Evolutionary conservation across 1,140 invertebrate species (phyloP), one percentile per base, ranked within the genome.

Genomic region (Leptinotarsa defecta): DNA sequence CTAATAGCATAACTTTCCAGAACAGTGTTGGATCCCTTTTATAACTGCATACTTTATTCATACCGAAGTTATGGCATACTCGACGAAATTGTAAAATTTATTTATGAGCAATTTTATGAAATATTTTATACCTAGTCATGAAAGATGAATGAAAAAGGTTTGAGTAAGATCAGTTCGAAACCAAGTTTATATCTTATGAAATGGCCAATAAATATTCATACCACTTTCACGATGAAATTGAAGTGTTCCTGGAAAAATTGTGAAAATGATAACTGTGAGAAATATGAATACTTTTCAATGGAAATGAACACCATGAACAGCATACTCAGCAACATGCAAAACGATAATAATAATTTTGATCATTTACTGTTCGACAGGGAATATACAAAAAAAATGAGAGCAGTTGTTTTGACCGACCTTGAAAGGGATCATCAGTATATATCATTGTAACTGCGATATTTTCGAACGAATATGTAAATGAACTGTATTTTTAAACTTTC

Each of bases 81-180:
- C 79, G 81, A 81, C 81, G 79, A 83, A 83, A 83, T 83, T 82
- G 81, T 83, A 83, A 82, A 83, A 83, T 81, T 78, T 83, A 83
- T 83, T 83, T 82, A 83, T 81, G 78, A 71, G 68, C 62, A 76
- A 62, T 79, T 81, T 81, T 81, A 81, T 80, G 78, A 77, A 76
- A 77, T 79, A 79, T 76, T 76, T 81, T 75, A 80, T 80, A 77
- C 78, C 75, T 77, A 77, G 73, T 75, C 78, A 27, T 19, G 49
- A 43, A 68, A 43, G 24, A 43, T 43, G 67, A 49, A 65, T 22
- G 22, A 65, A 65, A 65, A 68, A 43, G 34, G n/a, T 17, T 24
- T 24, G 64, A 68, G 34, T 17, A 57, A 57, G 67, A 68, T 68
- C 67, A 68, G 67, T 22, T 43, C 17, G 19, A 68, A 68, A 68